Evolutionary conservation across 1,140 invertebrate species (phyloP).

Genomic region (Brachionus paranguensis): DNA sequence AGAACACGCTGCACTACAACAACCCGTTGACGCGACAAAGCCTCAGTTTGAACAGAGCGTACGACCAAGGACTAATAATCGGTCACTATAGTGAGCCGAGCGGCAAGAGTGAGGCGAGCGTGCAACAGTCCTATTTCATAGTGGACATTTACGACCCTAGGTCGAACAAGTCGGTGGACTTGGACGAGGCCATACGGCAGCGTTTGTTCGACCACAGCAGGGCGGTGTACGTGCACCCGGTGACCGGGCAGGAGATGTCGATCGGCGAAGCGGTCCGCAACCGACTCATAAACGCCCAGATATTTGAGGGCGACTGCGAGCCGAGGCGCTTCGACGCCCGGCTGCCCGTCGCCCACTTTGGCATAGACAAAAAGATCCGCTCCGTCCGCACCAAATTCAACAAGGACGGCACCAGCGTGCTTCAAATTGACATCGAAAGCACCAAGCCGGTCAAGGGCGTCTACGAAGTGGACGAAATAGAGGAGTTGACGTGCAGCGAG

Average conservation of each 20-base stretch:
- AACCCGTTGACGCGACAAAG: constrained; percentile 44
- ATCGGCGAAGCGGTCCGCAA: constrained; percentile 46
- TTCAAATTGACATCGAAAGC: constrained; percentile 33
- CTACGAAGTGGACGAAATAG: constrained; percentile 37
- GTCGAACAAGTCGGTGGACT: constrained; percentile 46
- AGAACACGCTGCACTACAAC: constrained; percentile 59
- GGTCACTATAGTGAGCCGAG: neutral
- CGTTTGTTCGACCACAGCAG: constrained; percentile 46
- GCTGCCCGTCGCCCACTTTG: neutral
- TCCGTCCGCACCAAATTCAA: constrained; percentile 7
- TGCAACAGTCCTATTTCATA: constrained; percentile 20
- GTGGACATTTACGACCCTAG: constrained; percentile 44
- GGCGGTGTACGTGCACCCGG: constrained; percentile 51
- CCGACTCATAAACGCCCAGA: constrained; percentile 21
- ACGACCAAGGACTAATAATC: constrained; percentile 70
- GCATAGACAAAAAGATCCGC: constrained; percentile 22
- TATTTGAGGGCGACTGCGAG: neutral
- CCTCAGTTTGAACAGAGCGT: constrained; percentile 64
- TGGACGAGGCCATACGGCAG: constrained; percentile 45
- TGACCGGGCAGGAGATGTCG: constrained; percentile 48
- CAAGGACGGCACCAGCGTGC: constrained; percentile 25
- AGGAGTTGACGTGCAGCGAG: constrained; percentile 16
- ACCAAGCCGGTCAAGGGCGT: neutral
- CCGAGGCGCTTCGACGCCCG: neutral
- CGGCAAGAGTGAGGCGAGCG: neutral